phyloP scores from a whole-genome alignment of 2,888 invertebrate species.

The Hemithea aestivaria region DNA sequence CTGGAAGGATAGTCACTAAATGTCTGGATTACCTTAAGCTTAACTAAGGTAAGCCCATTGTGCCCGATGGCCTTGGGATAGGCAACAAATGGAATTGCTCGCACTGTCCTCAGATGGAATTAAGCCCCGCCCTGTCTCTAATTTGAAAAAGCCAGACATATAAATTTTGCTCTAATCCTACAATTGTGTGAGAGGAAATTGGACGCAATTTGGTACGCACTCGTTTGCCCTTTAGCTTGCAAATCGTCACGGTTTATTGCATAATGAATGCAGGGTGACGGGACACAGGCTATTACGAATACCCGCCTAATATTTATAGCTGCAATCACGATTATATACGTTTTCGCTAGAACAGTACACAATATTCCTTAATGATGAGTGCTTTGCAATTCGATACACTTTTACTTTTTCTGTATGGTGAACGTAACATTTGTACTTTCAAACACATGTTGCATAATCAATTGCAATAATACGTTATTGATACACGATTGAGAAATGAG shows the following conservation, averaged over 20 bases:
- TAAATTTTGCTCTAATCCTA: slow-evolving; percentile 72
- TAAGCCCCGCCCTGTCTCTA: slow-evolving; percentile 58
- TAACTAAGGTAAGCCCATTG: slow-evolving; percentile 37
- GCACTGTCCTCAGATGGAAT: slow-evolving; percentile 54
- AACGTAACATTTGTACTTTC: slow-evolving; percentile 45
- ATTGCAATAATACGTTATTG: slow-evolving; percentile 23
- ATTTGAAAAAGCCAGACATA: slow-evolving; percentile 76
- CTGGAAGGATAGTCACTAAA: slow-evolving; percentile 13
- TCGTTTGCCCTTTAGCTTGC: slow-evolving; percentile 53
- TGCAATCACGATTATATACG: slow-evolving; percentile 34
- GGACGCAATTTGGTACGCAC: slow-evolving; percentile 63
- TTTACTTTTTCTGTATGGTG: slow-evolving; percentile 49
- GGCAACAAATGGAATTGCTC: slow-evolving; percentile 53
- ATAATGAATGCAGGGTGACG: slow-evolving; percentile 53
- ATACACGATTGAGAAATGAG: slow-evolving; percentile 12
- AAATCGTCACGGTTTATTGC: slow-evolving; percentile 63
- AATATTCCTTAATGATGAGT: slow-evolving; percentile 36
- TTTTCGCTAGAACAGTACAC: slow-evolving; percentile 34
- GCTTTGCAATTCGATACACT: slow-evolving; percentile 62
- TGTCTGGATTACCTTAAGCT: slow-evolving; percentile 18
- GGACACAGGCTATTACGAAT: slow-evolving; percentile 39
- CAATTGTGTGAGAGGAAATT: slow-evolving; percentile 70
- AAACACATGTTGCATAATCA: slow-evolving; percentile 27
- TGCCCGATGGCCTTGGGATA: slow-evolving; percentile 43
- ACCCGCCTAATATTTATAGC: slow-evolving; percentile 30